phyloP scores from a whole-genome alignment of 2,888 invertebrate genomes.

The Ceratothoa steindachneri region DNA sequence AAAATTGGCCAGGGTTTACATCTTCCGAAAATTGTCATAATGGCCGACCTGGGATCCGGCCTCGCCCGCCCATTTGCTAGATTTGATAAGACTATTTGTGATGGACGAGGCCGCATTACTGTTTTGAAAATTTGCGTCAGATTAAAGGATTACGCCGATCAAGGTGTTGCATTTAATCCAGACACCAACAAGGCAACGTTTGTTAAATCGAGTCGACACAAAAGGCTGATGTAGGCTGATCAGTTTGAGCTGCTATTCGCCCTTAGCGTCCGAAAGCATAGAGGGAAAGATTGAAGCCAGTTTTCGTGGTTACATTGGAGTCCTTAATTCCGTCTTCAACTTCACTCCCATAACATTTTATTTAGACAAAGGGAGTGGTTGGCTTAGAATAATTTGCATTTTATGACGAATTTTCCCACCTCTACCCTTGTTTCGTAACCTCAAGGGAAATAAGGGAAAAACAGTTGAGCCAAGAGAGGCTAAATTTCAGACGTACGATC shows the following conservation, averaged over 20 bases:
- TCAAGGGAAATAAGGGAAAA: conserved; percentile 33
- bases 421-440: conserved; percentile 42
- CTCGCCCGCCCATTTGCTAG: conserved; percentile 23
- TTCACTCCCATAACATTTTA: conserved; percentile 39
- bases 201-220: conserved; percentile 21
- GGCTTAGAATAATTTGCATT: conserved; percentile 47
- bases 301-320: neutral
- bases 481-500: neutral
- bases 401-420: conserved; percentile 47
- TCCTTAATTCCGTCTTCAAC: neutral
- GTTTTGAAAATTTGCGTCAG: conserved; percentile 40
- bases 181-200: conserved; percentile 31
- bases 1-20: neutral
- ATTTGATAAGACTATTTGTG: conserved; percentile 34
- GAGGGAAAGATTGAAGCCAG: neutral
- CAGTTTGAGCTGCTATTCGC: neutral
- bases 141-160: conserved; percentile 43
- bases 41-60: neutral
- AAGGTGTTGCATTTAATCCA: conserved; percentile 41
- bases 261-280: neutral
- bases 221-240: neutral
- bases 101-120: conserved; percentile 38
- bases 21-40: neutral
- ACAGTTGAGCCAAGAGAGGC: neutral
- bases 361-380: conserved; percentile 45